Evolutionary conservation across 2,888 invertebrate genomes (phyloP).

Genomic region (Aleiodes leptofemur): DNA sequence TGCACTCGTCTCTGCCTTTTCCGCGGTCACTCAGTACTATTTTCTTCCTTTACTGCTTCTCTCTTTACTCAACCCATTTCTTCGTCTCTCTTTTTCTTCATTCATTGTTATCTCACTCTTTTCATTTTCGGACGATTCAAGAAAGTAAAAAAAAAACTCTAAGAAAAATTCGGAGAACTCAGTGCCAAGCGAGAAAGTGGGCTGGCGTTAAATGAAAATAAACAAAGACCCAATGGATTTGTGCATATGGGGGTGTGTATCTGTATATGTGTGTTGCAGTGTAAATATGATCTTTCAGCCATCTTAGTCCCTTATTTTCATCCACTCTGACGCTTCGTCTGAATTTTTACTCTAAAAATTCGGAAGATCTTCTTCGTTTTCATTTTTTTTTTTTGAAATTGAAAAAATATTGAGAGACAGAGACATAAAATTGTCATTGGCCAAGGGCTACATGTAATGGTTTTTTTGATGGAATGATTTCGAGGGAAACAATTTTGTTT

Average conservation of each 20-base stretch:
- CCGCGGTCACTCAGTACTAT: slow-evolving; percentile 13
- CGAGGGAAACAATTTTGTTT: not conserved
- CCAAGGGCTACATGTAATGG: slow-evolving; percentile 12
- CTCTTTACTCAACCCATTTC: slow-evolving; percentile 3
- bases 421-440: slow-evolving; percentile 16
- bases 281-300: not conserved
- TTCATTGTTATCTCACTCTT: slow-evolving; percentile 43
- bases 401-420: not conserved
- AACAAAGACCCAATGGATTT: slow-evolving; percentile 33
- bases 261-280: not conserved
- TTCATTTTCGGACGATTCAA: slow-evolving; percentile 28
- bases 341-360: not conserved
- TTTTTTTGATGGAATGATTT: slow-evolving; percentile 15
- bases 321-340: not conserved
- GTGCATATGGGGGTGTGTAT: slow-evolving; percentile 7
- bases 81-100: slow-evolving; percentile 10
- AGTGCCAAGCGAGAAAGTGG: slow-evolving; percentile 31
- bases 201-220: slow-evolving; percentile 40
- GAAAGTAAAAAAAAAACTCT: slow-evolving; percentile 11
- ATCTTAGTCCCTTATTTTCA: slow-evolving; percentile 10
- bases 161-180: slow-evolving; percentile 11
- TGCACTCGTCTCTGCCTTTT: slow-evolving; percentile 39
- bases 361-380: not conserved
- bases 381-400: slow-evolving; percentile 26
- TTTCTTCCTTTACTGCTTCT: slow-evolving; percentile 17